These are phyloP conservation scores for Campopleginae sp. DNA, from an alignment of 2,888 invertebrate species.

Conservation along the genomic window DNA sequence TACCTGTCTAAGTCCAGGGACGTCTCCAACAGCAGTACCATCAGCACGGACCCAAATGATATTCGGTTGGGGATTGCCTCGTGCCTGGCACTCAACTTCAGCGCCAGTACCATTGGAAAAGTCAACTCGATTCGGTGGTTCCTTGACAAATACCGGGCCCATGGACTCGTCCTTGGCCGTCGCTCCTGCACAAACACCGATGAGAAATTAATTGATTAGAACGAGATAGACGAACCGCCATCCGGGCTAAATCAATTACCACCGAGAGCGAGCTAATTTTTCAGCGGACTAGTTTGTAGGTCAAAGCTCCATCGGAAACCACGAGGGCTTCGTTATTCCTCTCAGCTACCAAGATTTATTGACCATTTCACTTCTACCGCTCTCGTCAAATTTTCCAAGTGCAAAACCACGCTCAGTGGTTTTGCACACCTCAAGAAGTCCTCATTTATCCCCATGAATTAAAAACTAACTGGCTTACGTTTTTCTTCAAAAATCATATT, in stretches of 20 bases:
- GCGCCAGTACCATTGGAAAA: slow-evolving; percentile 98
- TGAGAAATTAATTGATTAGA: slow-evolving; percentile 56
- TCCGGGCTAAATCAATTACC: slow-evolving; percentile 8
- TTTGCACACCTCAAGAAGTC: too few relatives aligned
- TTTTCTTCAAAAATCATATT: not conserved
- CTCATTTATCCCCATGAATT: too few relatives aligned
- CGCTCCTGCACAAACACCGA: slow-evolving; percentile 69
- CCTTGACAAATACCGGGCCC: slow-evolving; percentile 96
- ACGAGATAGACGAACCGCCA: slow-evolving; percentile 4
- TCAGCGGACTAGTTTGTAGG: slow-evolving; percentile 35
- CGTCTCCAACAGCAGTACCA: slow-evolving; percentile 95
- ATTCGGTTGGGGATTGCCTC: slow-evolving; percentile 95
- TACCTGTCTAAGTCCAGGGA: slow-evolving; percentile 94
- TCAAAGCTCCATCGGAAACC: slow-evolving; percentile 36
- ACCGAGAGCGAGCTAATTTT: not conserved
- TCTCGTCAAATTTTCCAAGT: not conserved
- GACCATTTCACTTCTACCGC: not conserved
- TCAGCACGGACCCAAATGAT: slow-evolving; percentile 97
- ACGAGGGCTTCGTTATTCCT: slow-evolving; percentile 8
- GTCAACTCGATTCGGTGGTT: slow-evolving; percentile 96
- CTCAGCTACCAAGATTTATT: slow-evolving; percentile 33
- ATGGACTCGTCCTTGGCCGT: slow-evolving; percentile 90
- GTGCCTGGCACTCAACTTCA: slow-evolving; percentile 95
- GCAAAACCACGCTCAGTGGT: not conserved
- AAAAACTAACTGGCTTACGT: not conserved